Conservation (phyloP, 2,888 invertebrate genomes). For the Stegophylla sp. region DNA sequence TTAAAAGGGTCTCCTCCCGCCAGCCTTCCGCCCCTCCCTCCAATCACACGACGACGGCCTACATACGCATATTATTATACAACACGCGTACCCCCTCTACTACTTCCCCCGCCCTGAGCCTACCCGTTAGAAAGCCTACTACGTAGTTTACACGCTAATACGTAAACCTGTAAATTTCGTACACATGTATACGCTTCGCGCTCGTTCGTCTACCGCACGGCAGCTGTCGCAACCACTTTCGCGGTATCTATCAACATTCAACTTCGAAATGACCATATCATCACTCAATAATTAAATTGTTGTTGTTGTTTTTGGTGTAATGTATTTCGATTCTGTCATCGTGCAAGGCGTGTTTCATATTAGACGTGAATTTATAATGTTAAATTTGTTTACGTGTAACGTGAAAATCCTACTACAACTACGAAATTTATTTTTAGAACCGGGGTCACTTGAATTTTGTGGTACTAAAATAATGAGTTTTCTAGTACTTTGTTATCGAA, state of each 20-base stretch:
- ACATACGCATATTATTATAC: not conserved
- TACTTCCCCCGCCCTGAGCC: not conserved
- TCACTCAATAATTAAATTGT: too few species aligned
- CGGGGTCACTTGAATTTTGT: too few species aligned
- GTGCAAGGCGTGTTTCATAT: not conserved
- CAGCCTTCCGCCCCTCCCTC: too few species aligned
- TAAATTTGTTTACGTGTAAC: too few species aligned
- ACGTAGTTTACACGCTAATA: not conserved
- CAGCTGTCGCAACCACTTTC: not conserved
- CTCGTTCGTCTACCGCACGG: not conserved
- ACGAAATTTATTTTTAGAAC: too few species aligned
- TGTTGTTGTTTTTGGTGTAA: not conserved
- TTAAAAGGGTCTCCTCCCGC: constrained; percentile 17
- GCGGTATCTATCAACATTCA: not conserved
- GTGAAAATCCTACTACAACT: too few species aligned
- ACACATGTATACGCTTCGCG: too few species aligned
- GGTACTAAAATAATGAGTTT: too few species aligned
- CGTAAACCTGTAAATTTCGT: not conserved
- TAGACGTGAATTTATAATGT: too few species aligned
- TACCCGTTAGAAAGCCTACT: not conserved
- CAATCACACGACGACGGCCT: not conserved
- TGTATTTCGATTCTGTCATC: not conserved
- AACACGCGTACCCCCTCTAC: not conserved
- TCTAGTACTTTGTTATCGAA: too few species aligned
- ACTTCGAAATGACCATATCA: too few species aligned